A percentile compares a stretch with the other conserved stretches of the same genome.
Conservation (phyloP, 2,888 invertebrate genomes). For the Euproctis similis region DNA sequence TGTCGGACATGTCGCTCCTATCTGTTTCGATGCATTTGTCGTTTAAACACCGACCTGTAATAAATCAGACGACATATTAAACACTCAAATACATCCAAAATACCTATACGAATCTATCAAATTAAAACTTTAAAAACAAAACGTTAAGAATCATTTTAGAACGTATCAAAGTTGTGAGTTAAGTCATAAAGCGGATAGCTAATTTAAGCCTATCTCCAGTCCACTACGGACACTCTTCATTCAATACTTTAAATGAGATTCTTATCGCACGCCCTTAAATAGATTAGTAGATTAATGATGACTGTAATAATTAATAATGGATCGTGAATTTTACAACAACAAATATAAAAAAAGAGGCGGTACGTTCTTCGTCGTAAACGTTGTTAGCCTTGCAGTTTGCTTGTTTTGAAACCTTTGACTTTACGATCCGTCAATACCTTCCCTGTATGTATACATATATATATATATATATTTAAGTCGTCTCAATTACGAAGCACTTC, state of each 20-base stretch:
- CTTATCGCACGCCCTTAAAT: slow-evolving; percentile 75
- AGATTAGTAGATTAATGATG: slow-evolving; percentile 77
- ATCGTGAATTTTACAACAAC: slow-evolving; percentile 74
- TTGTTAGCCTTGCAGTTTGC: slow-evolving; percentile 68
- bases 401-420: slow-evolving; percentile 66
- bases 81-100: slow-evolving; percentile 26
- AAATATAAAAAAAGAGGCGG: slow-evolving; percentile 73
- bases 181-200: slow-evolving; percentile 24
- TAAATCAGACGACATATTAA: slow-evolving; percentile 59
- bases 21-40: slow-evolving; percentile 76
- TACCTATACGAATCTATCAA: too few species aligned
- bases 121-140: too few species aligned
- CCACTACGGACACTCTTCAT: slow-evolving; percentile 74
- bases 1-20: slow-evolving; percentile 75
- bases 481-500: slow-evolving; percentile 66
- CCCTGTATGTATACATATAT: too few species aligned
- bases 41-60: slow-evolving; percentile 76
- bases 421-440: slow-evolving; percentile 71
- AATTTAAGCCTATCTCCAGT: slow-evolving; percentile 73
- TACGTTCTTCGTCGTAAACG: slow-evolving; percentile 64
- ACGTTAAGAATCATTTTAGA: slow-evolving; percentile 20
- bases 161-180: slow-evolving; percentile 13
- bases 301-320: slow-evolving; percentile 76
- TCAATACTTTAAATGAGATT: slow-evolving; percentile 77
- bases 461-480: slow-evolving; percentile 67